A percentile compares a stretch with the other conserved stretches of the same genome.
phyloP scores from a whole-genome alignment of 2,113 vertebrate genomes.

The Oreotrochilus melanogaster region DNA sequence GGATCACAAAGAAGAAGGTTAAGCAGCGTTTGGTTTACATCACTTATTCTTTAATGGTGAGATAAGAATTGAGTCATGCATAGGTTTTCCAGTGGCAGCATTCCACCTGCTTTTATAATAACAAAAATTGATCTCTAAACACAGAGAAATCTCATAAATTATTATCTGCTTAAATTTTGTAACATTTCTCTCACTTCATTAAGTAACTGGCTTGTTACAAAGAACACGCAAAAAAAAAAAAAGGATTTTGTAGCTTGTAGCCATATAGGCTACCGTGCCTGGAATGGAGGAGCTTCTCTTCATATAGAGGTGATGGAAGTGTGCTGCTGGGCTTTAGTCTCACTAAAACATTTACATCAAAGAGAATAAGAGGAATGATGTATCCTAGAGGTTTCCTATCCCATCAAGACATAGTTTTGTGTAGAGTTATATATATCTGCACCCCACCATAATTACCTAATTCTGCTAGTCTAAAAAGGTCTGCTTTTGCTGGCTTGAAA shows the following conservation, averaged over 20 bases:
- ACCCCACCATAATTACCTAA: not conserved
- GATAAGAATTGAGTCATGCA: not conserved
- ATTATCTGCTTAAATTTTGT: slow-evolving; percentile 8
- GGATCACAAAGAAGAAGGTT: slow-evolving; percentile 28
- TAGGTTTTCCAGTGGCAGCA: not conserved
- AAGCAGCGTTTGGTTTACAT: slow-evolving; percentile 37
- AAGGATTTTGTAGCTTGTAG: not conserved
- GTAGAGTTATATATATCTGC: not conserved
- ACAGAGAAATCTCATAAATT: slow-evolving; percentile 7
- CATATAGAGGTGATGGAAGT: not conserved
- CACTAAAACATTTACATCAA: not conserved
- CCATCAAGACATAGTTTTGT: not conserved
- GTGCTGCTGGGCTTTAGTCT: not conserved
- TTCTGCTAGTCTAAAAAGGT: not conserved
- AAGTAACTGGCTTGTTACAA: not conserved
- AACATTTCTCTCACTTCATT: not conserved
- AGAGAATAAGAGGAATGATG: not conserved
- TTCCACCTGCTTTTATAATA: not conserved
- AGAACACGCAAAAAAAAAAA: not conserved
- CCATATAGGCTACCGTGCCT: not conserved
- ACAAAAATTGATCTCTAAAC: slow-evolving; percentile 25
- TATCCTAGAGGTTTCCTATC: not conserved
- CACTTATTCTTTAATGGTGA: slow-evolving; percentile 11
- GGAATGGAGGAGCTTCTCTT: not conserved
- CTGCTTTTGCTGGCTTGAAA: not conserved